Evolutionary conservation across 1,140 invertebrate genomes (phyloP).

Genomic region (Polypedilum vanderplanki): DNA sequence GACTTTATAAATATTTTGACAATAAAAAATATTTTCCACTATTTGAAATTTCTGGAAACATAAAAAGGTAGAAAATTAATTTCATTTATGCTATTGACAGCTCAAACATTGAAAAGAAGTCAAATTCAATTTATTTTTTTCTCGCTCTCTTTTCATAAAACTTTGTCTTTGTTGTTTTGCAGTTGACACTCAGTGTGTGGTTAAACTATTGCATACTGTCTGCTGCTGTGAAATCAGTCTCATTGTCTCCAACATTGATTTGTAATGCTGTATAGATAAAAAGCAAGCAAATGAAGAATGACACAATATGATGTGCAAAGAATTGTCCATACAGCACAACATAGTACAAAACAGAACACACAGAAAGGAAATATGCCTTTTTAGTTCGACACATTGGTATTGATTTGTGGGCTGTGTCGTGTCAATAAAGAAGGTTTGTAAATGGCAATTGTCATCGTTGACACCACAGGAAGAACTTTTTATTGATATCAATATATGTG

Average conservation of each 20-base stretch:
- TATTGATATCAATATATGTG: background rate
- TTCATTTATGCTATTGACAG: background rate
- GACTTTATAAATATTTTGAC: background rate
- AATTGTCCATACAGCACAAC: background rate
- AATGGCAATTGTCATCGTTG: background rate
- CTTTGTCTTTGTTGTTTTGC: background rate
- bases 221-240: background rate
- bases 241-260: background rate
- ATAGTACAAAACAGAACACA: background rate
- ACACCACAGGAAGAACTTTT: background rate
- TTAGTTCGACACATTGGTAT: background rate
- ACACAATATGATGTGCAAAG: background rate
- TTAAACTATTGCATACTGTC: background rate
- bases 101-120: background rate
- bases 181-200: background rate
- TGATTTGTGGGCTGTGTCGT: conserved; percentile 3
- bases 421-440: background rate
- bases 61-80: background rate
- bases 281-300: background rate
- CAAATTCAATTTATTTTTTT: conserved; percentile 2
- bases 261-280: background rate
- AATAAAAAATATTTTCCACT: background rate
- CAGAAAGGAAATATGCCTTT: conserved; percentile 12
- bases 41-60: background rate
- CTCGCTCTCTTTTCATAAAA: no score